Conservation (phyloP, 2,797 vertebrate genomes). For the Coranthus polyacanthus region DNA sequence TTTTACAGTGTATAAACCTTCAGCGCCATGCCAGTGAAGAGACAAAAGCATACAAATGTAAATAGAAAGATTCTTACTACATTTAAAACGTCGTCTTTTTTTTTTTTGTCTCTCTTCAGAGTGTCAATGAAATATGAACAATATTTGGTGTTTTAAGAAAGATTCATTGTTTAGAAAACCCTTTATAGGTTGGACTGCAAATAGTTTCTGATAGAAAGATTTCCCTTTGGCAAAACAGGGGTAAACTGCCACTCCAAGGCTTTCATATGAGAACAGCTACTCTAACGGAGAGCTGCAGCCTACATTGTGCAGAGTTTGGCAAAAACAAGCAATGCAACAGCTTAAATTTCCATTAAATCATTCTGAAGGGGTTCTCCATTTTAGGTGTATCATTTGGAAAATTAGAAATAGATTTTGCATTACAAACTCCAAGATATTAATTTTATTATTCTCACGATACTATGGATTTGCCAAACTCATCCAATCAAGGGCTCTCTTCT, state of each 20-base stretch:
- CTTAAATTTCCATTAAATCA: not conserved
- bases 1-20: slow-evolving; percentile 81
- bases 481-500: slow-evolving; percentile 47
- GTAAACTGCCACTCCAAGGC: slow-evolving; percentile 82
- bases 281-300: slow-evolving; percentile 39
- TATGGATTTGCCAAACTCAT: slow-evolving; percentile 55
- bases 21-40: slow-evolving; percentile 76
- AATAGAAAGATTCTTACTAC: slow-evolving; percentile 72
- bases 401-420: not conserved
- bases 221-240: slow-evolving; percentile 86
- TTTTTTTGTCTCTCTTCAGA: slow-evolving; percentile 52
- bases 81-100: slow-evolving; percentile 63
- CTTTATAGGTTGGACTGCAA: slow-evolving; percentile 63
- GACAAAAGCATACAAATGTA: slow-evolving; percentile 80
- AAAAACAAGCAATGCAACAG: slow-evolving; percentile 32
- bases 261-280: slow-evolving; percentile 56
- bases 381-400: not conserved
- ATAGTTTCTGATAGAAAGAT: slow-evolving; percentile 78
- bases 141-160: slow-evolving; percentile 80
- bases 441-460: slow-evolving; percentile 1
- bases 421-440: slow-evolving; percentile 13
- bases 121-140: slow-evolving; percentile 63
- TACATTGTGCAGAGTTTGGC: slow-evolving; percentile 51
- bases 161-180: slow-evolving; percentile 79
- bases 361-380: not conserved